phyloP scores from a whole-genome alignment of 1,140 invertebrate species.

The Argopecten irradians region DNA sequence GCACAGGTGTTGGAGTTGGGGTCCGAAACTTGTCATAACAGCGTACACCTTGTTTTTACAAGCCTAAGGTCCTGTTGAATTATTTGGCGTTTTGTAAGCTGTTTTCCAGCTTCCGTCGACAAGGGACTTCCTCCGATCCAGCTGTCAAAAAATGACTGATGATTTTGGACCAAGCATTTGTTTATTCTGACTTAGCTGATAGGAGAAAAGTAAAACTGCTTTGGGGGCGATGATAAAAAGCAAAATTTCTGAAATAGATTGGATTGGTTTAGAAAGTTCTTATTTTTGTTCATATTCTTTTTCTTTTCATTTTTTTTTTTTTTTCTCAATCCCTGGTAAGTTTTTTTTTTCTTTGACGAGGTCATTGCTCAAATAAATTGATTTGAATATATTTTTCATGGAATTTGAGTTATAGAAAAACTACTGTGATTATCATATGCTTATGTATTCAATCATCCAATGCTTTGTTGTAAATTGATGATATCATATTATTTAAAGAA shows the following conservation, averaged over 20 bases:
- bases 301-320: background rate
- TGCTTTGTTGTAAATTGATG: too few species aligned
- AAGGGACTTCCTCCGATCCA: constrained; percentile 1
- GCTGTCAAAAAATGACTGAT: constrained; percentile 21
- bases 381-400: too few species aligned
- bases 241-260: background rate
- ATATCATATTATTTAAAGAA: too few species aligned
- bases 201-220: constrained; percentile 7
- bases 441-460: too few species aligned
- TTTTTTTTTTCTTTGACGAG: too few species aligned
- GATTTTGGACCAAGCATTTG: constrained; percentile 14
- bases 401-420: too few species aligned
- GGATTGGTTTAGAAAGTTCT: background rate
- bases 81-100: constrained; percentile 21
- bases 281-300: background rate
- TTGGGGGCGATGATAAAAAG: background rate
- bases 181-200: background rate
- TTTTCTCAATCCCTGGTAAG: too few species aligned
- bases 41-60: constrained; percentile 21
- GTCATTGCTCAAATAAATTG: too few species aligned
- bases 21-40: constrained; percentile 16
- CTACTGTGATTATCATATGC: too few species aligned
- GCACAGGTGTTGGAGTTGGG: background rate
- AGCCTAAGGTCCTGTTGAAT: background rate
- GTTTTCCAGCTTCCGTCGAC: background rate